Evolutionary conservation across 2,113 vertebrate species (phyloP).

Genomic region (Apodemus sylvaticus): DNA sequence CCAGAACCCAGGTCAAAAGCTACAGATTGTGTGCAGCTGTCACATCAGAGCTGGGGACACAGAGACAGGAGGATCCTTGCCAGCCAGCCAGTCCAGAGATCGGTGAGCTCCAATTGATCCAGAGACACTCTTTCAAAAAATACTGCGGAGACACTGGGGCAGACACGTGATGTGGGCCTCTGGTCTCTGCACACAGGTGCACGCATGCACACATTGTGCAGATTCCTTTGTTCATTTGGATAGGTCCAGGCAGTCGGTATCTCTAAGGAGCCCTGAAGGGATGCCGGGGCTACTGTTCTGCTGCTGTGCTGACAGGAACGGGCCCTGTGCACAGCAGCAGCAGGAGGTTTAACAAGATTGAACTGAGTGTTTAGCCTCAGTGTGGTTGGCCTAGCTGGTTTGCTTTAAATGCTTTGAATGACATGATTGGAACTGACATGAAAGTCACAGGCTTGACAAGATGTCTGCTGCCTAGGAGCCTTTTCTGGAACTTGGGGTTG

Average conservation of each 20-base stretch:
- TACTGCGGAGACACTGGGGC: background rate
- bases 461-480: background rate
- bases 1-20: background rate
- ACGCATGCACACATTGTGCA: background rate
- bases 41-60: background rate
- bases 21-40: too few relatives aligned
- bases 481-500: background rate
- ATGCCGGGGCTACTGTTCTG: background rate
- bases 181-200: background rate
- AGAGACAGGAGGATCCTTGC: background rate
- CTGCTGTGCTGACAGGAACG: background rate
- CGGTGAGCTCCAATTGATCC: background rate
- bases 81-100: too few relatives aligned
- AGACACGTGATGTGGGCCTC: background rate
- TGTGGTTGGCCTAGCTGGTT: background rate
- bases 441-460: background rate
- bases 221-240: too few relatives aligned
- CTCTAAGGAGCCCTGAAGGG: background rate
- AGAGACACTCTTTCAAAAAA: background rate
- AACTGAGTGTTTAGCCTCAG: fast-evolving
- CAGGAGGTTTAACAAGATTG: fast-evolving
- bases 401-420: background rate
- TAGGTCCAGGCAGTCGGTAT: background rate
- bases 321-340: background rate
- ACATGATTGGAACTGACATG: background rate